Evolutionary conservation across 1,140 invertebrate species (phyloP).

Genomic region (Brachionus koreanus): DNA sequence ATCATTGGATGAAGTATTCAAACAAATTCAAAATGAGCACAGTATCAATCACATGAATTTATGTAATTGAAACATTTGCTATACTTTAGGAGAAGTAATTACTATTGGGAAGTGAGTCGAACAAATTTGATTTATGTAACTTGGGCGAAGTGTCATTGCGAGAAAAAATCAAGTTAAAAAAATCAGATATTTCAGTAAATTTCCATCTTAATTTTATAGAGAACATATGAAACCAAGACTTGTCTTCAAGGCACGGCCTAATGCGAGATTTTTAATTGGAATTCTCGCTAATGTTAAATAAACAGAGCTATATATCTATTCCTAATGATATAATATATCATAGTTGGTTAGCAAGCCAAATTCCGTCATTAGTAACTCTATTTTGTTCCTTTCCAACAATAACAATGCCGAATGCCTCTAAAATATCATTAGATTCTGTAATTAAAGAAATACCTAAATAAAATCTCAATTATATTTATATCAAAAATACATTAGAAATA

Average conservation of each 20-base stretch:
- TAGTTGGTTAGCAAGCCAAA: background rate
- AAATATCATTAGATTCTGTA: conserved; percentile 33
- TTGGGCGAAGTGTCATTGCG: background rate
- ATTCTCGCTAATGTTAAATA: conserved; percentile 32
- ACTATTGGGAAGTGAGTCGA: background rate
- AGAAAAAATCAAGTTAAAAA: background rate
- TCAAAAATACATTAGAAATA: conserved; percentile 33
- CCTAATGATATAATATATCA: conserved; percentile 33
- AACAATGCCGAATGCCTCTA: conserved; percentile 5
- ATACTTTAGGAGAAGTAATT: background rate
- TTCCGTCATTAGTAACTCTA: conserved; percentile 19
- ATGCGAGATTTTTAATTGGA: conserved; percentile 27
- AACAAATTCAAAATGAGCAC: background rate
- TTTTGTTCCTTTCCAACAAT: conserved; percentile 19
- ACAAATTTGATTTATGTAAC: background rate
- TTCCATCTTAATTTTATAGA: conserved; percentile 16
- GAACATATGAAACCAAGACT: background rate
- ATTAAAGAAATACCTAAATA: conserved; percentile 38
- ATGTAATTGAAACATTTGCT: conserved; percentile 38
- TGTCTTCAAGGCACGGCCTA: conserved; percentile 29
- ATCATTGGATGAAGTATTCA: background rate
- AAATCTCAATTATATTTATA: conserved; percentile 40
- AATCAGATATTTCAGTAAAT: background rate
- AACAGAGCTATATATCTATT: background rate
- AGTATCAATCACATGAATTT: background rate